These are phyloP conservation scores for Patiria miniata DNA, from an alignment of 35 echinoderm and acorn worm genomes.

Conservation along the genomic window DNA sequence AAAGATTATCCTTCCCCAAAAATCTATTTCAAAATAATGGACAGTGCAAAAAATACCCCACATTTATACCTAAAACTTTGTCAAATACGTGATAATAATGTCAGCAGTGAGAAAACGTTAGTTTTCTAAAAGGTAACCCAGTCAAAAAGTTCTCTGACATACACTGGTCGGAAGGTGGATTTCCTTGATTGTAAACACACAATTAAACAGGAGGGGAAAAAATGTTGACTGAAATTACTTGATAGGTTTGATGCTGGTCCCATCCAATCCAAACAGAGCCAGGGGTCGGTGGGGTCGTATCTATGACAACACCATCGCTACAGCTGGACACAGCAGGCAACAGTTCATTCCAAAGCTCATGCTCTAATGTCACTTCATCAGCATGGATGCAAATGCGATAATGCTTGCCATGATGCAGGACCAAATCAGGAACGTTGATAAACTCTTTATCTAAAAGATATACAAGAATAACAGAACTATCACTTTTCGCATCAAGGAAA, in stretches of 20 bases:
- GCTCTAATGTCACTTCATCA: slow-evolving; percentile 12
- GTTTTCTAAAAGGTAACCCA: no score
- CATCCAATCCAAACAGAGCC: slow-evolving; percentile 43
- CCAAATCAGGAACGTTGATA: slow-evolving; percentile 23
- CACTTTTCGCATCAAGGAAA: no score
- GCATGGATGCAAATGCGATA: slow-evolving; percentile 41
- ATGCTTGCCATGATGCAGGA: not conserved
- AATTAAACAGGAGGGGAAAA: not conserved
- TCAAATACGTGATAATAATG: no score
- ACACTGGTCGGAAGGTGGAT: not conserved
- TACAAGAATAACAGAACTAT: no score
- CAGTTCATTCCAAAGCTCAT: slow-evolving; percentile 5
- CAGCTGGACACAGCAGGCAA: slow-evolving; percentile 43
- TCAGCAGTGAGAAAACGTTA: no score
- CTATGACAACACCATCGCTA: slow-evolving; percentile 56
- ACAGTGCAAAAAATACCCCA: no score
- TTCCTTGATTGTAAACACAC: not conserved
- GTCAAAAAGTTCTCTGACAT: no score
- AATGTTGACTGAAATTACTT: slow-evolving; percentile 25
- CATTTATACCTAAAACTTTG: no score
- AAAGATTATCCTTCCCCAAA: no score
- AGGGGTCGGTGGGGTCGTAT: slow-evolving; percentile 29
- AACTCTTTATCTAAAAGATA: slow-evolving; percentile 28
- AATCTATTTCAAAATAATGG: no score
- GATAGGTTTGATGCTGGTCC: not conserved